A percentile compares a stretch with the other conserved stretches of the same genome.
phyloP scores from a whole-genome alignment of 2,797 vertebrate species.

The Trematomus bernacchii region DNA sequence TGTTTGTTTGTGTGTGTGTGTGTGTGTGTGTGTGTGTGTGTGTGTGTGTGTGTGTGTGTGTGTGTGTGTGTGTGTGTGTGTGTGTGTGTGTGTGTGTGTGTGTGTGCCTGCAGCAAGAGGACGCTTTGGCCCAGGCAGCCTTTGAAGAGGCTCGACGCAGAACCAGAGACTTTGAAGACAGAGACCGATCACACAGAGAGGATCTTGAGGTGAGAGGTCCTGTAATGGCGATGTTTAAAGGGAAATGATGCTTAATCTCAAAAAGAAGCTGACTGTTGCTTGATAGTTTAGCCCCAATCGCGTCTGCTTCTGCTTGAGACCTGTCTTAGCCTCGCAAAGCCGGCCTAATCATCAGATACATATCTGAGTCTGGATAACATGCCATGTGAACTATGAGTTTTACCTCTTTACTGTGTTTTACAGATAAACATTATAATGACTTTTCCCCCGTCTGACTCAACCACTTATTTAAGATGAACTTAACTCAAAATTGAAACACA shows the following conservation, averaged over 20 bases:
- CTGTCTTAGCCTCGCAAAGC: conserved; percentile 23
- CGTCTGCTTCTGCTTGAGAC: conserved; percentile 8
- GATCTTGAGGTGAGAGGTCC: conserved; percentile 95
- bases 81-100: too few species aligned
- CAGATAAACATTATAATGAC: neutral
- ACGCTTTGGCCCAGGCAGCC: conserved; percentile 95
- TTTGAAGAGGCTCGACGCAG: conserved; percentile 97
- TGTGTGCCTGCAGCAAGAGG: conserved; percentile 91
- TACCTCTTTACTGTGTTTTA: neutral
- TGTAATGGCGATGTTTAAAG: neutral
- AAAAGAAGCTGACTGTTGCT: neutral
- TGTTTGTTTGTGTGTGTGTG: conserved; percentile 46
- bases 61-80: too few species aligned
- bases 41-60: too few species aligned
- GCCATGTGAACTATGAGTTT: neutral
- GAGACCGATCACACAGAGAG: conserved; percentile 97
- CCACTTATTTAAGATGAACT: neutral
- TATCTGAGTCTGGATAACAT: neutral
- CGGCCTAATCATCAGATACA: conserved; percentile 7
- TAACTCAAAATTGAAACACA: neutral
- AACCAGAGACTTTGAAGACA: conserved; percentile 97
- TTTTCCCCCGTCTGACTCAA: neutral
- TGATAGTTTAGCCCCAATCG: neutral
- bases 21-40: too few species aligned
- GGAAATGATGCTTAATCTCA: neutral